Conservation (phyloP, 2,888 invertebrate species). For the Nemotelus nigrinus region DNA sequence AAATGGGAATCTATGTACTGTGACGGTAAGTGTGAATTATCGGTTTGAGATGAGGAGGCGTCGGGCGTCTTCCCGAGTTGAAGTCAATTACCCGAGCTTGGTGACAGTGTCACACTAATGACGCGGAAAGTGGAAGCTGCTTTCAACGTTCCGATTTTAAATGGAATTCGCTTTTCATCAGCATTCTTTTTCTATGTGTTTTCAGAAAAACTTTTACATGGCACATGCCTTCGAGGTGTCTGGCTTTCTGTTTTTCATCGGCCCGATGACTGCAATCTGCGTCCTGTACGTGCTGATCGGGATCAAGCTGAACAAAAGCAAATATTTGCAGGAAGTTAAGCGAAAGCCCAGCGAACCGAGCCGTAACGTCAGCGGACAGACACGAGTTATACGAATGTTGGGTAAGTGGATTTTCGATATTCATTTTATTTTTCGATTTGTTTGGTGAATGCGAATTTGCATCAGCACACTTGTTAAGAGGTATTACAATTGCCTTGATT, state of each 20-base stretch:
- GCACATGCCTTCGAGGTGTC: conserved; percentile 83
- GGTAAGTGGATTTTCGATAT: conserved; percentile 68
- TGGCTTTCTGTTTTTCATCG: conserved; percentile 83
- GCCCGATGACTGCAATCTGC: conserved; percentile 87
- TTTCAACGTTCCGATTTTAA: too few species aligned
- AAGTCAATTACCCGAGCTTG: too few species aligned
- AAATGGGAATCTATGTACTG: conserved; percentile 62
- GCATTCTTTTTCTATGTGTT: background rate
- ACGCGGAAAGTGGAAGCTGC: too few species aligned
- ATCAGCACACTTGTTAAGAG: too few species aligned
- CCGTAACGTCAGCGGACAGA: conserved; percentile 70
- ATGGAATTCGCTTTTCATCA: too few species aligned
- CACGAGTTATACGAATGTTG: conserved; percentile 81
- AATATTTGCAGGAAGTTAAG: conserved; percentile 70
- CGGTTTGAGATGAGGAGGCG: too few species aligned
- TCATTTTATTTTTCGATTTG: too few species aligned
- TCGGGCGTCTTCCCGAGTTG: too few species aligned
- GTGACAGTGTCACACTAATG: too few species aligned
- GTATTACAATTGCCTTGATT: too few species aligned
- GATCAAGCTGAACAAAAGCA: conserved; percentile 74
- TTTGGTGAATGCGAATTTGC: too few species aligned
- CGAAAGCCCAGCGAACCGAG: conserved; percentile 64
- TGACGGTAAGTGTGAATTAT: conserved; percentile 52
- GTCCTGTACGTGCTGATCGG: conserved; percentile 84
- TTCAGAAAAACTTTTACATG: conserved; percentile 63